Evolutionary conservation across 2,797 vertebrate genomes (phyloP).

Genomic region (Ceryle rudis): DNA sequence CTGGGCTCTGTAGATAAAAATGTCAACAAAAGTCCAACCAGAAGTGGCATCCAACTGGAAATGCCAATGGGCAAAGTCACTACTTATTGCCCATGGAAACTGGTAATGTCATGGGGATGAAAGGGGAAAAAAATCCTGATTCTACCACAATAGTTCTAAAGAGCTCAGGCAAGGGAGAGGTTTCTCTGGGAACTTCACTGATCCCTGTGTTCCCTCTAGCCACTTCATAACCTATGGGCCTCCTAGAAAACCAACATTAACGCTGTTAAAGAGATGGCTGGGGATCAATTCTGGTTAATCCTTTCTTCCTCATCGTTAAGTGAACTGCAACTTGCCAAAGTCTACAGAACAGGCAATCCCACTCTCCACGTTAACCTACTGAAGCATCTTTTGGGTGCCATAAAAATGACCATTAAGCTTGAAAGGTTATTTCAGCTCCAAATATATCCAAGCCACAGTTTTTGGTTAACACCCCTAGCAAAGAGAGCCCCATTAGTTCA

Average conservation of each 20-base stretch:
- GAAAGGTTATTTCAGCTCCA: not conserved
- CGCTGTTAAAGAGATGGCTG: not conserved
- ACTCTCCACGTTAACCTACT: not conserved
- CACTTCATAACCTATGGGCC: not conserved
- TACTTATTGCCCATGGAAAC: not conserved
- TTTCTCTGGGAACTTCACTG: not conserved
- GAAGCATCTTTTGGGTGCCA: not conserved
- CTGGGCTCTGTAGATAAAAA: slow-evolving; percentile 67
- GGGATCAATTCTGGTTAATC: not conserved
- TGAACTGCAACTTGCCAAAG: not conserved
- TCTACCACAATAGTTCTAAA: not conserved
- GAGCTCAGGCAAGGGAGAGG: not conserved
- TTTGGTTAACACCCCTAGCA: not conserved
- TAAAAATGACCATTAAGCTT: not conserved
- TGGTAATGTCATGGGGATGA: not conserved
- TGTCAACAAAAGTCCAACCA: slow-evolving; percentile 9
- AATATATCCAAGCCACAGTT: not conserved
- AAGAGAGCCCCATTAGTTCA: not conserved
- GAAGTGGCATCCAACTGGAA: slow-evolving; percentile 10
- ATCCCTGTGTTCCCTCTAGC: not conserved
- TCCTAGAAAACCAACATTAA: not conserved
- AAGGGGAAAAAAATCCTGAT: slow-evolving; percentile 65
- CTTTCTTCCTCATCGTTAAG: not conserved
- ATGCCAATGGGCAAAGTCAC: not conserved
- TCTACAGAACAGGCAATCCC: not conserved